These are phyloP conservation scores for Nettapus auritus DNA, from an alignment of 2,113 vertebrate genomes.

Conservation along the genomic window DNA sequence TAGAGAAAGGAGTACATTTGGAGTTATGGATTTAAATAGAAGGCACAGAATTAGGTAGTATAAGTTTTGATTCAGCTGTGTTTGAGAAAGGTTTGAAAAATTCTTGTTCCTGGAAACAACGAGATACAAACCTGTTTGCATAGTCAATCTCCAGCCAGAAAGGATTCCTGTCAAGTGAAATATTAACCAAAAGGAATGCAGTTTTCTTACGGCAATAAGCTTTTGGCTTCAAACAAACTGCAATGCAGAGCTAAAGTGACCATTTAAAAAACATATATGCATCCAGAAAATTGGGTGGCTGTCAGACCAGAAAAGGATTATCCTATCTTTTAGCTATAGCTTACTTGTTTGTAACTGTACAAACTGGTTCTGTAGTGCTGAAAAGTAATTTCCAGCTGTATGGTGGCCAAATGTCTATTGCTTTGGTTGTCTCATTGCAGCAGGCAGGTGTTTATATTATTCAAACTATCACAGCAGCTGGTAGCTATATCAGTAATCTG, in stretches of 20 bases:
- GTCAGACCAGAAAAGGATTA: not conserved
- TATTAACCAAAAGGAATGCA: conserved; percentile 66
- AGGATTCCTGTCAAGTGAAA: conserved; percentile 65
- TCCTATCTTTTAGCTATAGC: not conserved
- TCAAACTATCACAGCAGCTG: not conserved
- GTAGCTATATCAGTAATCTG: not conserved
- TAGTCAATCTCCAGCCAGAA: conserved; percentile 44
- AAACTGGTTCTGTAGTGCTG: not conserved
- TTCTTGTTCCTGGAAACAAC: conserved; percentile 32
- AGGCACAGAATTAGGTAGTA: not conserved
- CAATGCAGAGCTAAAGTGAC: conserved; percentile 40
- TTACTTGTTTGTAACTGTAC: not conserved
- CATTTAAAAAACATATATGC: conserved; percentile 55
- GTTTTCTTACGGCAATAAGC: conserved; percentile 33
- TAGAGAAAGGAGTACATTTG: not conserved
- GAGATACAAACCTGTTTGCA: conserved; percentile 59
- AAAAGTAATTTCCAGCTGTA: not conserved
- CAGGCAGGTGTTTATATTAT: not conserved
- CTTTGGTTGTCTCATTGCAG: not conserved
- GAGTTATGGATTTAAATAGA: not conserved
- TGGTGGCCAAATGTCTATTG: not conserved
- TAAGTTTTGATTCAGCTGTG: not conserved
- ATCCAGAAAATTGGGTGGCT: not conserved
- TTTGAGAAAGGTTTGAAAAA: conserved; percentile 39
- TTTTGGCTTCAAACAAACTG: conserved; percentile 28